Evolutionary conservation across 2,888 invertebrate genomes (phyloP), one percentile per base, ranked within the genome.

Genomic region (Cerastis leucographa): DNA sequence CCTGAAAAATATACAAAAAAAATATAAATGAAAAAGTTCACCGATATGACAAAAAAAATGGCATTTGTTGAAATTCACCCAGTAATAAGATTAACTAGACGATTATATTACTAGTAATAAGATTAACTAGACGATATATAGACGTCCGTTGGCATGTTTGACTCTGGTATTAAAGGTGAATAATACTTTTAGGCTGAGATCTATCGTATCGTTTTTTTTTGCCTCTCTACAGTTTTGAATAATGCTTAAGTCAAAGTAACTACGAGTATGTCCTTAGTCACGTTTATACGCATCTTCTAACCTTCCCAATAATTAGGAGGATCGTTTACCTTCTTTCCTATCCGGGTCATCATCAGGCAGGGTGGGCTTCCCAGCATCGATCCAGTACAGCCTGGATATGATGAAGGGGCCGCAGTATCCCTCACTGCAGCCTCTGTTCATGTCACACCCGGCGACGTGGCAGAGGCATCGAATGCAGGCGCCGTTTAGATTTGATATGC

Each of bases 341-440:
- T 95, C 94, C 0, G 97, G 95, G 84, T 97, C 97, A 87, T 97
- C 97, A 46, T 97, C 97, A 5, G 97, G 97, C 70, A 97, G 88
- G 4, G 97, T 97, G 4, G 97, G 96, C 86, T 97, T 97, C 1
- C 97, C 97, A 4, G 97, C 97, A 83, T 98, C 98, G 7, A 96
- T 95, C 98, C 98, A 98, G 91, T 97, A 97, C 9, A 97, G 95
- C 85, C 97, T 94, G 68, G 97, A 97, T 83, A 97, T 97, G 91
- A 97, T 97, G 92, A 97, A 97, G 0, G 97, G 97, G 0, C 97
- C 97, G 89, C 97, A 97, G 91, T 97, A 97, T 0, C 97, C 97
- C 0, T 93, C 95, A 0, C 92, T 92, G 90, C 97, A 97, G 7
- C 97, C 97, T 71, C 96, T 93, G 0, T 96, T 94, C 71, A 95